A percentile compares a stretch with the other conserved stretches of the same genome.
These are phyloP conservation scores for Cryptotis parvus DNA, from an alignment of 2,113 vertebrate species.

Conservation along the genomic window DNA sequence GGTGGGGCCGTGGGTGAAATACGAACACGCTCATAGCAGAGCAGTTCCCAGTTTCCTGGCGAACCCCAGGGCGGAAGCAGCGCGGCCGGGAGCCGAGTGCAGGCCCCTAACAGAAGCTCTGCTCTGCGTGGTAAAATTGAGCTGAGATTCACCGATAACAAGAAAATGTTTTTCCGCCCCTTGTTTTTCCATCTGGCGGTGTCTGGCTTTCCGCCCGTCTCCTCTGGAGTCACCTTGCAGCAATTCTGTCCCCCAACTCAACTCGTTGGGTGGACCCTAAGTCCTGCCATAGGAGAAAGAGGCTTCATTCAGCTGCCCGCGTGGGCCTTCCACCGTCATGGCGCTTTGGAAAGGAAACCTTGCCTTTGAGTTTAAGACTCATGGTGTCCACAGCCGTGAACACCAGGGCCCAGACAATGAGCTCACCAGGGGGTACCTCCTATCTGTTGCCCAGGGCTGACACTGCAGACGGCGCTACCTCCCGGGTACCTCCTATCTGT, in stretches of 20 bases:
- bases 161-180: constrained; percentile 71
- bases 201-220: constrained; percentile 69
- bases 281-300: not conserved
- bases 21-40: constrained; percentile 62
- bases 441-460: not conserved
- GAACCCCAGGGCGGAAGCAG: constrained; percentile 79
- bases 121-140: constrained; percentile 73
- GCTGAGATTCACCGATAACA: constrained; percentile 74
- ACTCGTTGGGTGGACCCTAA: not conserved
- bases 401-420: not conserved
- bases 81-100: constrained; percentile 73
- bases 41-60: constrained; percentile 50
- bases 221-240: constrained; percentile 18
- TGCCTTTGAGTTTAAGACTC: not conserved
- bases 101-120: constrained; percentile 76
- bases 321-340: not conserved
- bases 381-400: not conserved
- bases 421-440: too few species aligned
- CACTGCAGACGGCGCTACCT: not conserved
- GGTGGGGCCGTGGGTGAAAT: constrained; percentile 66
- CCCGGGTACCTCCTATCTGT: too few species aligned
- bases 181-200: constrained; percentile 60
- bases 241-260: not conserved
- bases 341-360: not conserved
- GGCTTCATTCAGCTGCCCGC: not conserved